Percentiles rank a stretch among this genome's conserved stretches.
Evolutionary conservation across 2,888 invertebrate genomes (phyloP).

Genomic region (Andrena hattorfiana): DNA sequence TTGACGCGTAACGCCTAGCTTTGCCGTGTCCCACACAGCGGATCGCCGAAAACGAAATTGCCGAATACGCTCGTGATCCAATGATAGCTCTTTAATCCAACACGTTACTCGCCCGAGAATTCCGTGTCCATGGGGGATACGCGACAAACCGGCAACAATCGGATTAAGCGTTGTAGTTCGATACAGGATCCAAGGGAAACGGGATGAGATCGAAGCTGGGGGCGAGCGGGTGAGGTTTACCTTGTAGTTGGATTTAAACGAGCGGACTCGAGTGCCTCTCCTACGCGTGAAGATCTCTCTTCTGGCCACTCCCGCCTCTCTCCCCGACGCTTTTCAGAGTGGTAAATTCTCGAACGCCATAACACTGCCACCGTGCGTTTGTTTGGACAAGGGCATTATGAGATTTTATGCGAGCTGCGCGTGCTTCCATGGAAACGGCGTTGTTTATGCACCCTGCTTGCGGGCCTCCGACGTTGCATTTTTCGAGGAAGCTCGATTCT

Average conservation of each 20-base stretch:
- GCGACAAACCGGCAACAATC: slow-evolving; percentile 56
- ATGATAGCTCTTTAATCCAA: slow-evolving; percentile 43
- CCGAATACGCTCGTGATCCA: slow-evolving; percentile 5
- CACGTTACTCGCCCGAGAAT: slow-evolving; percentile 6
- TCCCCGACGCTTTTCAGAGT: slow-evolving; percentile 62
- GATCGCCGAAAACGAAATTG: not conserved
- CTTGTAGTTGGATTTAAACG: slow-evolving; percentile 65
- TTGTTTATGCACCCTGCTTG: slow-evolving; percentile 71
- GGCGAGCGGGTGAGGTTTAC: slow-evolving; percentile 51
- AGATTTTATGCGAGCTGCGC: slow-evolving; percentile 79
- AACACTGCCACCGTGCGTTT: slow-evolving; percentile 77
- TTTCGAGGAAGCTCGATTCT: slow-evolving; percentile 46
- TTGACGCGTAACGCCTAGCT: not conserved
- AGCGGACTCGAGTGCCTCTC: slow-evolving; percentile 55
- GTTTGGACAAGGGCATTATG: slow-evolving; percentile 82
- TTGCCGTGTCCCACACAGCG: not conserved
- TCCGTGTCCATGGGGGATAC: slow-evolving; percentile 30
- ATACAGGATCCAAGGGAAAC: slow-evolving; percentile 33
- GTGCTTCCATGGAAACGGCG: slow-evolving; percentile 64
- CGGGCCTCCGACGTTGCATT: slow-evolving; percentile 40
- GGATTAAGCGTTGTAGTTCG: slow-evolving; percentile 52
- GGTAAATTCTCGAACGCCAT: slow-evolving; percentile 75
- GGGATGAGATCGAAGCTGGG: slow-evolving; percentile 1
- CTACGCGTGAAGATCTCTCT: slow-evolving; percentile 56
- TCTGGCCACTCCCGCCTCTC: slow-evolving; percentile 40